These are phyloP conservation scores for Lycocorax pyrrhopterus DNA, from an alignment of 2,113 vertebrate species.

Conservation along the genomic window DNA sequence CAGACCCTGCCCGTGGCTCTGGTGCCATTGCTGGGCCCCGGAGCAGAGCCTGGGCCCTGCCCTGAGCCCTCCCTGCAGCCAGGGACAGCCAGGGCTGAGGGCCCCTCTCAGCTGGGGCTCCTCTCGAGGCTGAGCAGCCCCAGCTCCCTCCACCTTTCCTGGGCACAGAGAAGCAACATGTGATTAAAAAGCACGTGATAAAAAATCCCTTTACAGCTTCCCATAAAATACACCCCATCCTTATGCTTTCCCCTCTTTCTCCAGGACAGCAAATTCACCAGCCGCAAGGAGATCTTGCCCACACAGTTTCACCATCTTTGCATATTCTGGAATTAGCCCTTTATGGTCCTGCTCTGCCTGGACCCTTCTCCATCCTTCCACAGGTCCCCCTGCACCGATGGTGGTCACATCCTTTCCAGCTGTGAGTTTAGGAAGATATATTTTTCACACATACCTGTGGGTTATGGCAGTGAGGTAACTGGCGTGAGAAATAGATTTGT, in stretches of 20 bases:
- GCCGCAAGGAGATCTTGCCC: neutral
- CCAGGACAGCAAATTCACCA: neutral
- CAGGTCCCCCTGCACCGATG: neutral
- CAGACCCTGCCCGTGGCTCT: neutral
- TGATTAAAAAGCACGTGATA: neutral
- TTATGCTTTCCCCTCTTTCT: neutral
- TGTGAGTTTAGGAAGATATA: neutral
- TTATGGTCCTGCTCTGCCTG: neutral
- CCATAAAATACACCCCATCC: neutral
- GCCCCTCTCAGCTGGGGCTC: neutral
- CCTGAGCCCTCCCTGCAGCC: neutral
- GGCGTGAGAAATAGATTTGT: neutral
- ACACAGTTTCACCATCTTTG: neutral
- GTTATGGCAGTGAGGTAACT: neutral
- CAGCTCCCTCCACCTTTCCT: neutral
- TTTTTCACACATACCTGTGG: neutral
- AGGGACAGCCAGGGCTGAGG: neutral
- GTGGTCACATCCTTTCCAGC: neutral
- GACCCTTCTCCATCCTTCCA: neutral
- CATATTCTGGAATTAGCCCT: neutral
- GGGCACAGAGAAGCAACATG: accelerated
- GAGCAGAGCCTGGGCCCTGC: neutral
- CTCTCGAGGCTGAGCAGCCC: neutral
- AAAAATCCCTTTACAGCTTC: neutral
- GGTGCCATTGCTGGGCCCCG: neutral